Base-by-base conservation (phyloP, 2,888 invertebrate species). In the Cybosia mesomella region DNA sequence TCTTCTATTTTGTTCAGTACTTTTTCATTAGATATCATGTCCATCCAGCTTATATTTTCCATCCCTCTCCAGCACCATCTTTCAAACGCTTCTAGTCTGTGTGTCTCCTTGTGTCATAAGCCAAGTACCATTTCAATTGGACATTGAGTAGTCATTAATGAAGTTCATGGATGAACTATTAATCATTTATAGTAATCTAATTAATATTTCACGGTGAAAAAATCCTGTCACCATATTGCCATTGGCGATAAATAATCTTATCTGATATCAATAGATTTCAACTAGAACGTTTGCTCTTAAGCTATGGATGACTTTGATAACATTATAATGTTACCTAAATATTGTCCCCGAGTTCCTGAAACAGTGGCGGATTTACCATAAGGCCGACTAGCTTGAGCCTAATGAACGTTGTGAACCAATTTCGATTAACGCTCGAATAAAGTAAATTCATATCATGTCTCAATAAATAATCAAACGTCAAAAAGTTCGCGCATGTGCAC, bases 231-330 rank as follows among this genome's bases (percentile, higher is more conserved):
- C 28, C 8, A 49, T 61, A 61, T 61, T 22, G 28, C 13, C 13
- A 58, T 58, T 32, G 57, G 8, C 5, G 18, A 49, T 13, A n/a
- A 53, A 62, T 28, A 53, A 62, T 62, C 53, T 62, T 28, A 62
- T 62, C 53, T 22, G 62, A 62, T 15, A 62, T 53, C 1, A 32
- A 53, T 32, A 62, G 28, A 28, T 43, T 24, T 60, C 4, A 62
- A 32, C 53, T 58, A 53, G 8, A 62, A 32, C n/a, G 13, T 49
- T n/a, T 62, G 53, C 22, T 57, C 43, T 43, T 43, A 43, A 18
- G 18, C 43, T 43, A 43, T 15, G 18, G 18, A 43, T 43, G 43
- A 18, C 18, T 43, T 43, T 43, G 43, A 43, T 43, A 43, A 43
- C 10, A 34, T 34, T 10, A 34, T 7, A 34, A 1, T 34, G 10